Conservation (phyloP, 2,888 invertebrate genomes). For the Eupeodes luniger region DNA sequence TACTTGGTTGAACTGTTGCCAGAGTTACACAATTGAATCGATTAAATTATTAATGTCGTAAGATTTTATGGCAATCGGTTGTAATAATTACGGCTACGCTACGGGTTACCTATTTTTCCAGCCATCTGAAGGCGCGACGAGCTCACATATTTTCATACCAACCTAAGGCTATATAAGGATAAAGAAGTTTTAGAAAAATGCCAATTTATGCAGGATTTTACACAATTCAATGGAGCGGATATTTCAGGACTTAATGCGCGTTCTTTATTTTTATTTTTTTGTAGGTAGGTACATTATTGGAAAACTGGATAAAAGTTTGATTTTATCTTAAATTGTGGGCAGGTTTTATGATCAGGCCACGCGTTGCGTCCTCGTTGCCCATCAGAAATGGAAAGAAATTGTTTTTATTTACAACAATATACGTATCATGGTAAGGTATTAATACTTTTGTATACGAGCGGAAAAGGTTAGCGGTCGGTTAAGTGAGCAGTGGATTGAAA, state of each 20-base stretch:
- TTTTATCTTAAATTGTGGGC: conserved; percentile 27
- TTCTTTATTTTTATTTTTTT: conserved; percentile 7
- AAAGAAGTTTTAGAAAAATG: conserved; percentile 34
- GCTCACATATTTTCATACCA: not conserved
- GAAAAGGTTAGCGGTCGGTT: not conserved
- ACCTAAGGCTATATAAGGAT: conserved; percentile 9
- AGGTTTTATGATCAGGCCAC: conserved; percentile 32
- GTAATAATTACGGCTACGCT: conserved; percentile 60
- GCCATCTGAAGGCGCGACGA: not conserved
- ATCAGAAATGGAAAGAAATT: not conserved
- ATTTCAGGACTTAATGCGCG: conserved; percentile 6
- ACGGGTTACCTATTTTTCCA: not conserved
- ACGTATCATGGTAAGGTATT: not conserved
- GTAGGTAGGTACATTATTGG: not conserved
- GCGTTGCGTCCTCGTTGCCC: not conserved
- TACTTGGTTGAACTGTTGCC: conserved; percentile 65
- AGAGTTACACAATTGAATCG: conserved; percentile 69
- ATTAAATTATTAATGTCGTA: conserved; percentile 74
- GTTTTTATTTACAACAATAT: conserved; percentile 6
- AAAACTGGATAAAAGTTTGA: conserved; percentile 31
- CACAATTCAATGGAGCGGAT: conserved; percentile 52
- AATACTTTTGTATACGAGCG: not conserved
- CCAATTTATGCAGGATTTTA: conserved; percentile 63
- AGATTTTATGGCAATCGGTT: conserved; percentile 67
- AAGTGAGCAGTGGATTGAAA: not conserved